Evolutionary conservation across 1,140 invertebrate genomes (phyloP).

Genomic region (Ectropis grisescens): DNA sequence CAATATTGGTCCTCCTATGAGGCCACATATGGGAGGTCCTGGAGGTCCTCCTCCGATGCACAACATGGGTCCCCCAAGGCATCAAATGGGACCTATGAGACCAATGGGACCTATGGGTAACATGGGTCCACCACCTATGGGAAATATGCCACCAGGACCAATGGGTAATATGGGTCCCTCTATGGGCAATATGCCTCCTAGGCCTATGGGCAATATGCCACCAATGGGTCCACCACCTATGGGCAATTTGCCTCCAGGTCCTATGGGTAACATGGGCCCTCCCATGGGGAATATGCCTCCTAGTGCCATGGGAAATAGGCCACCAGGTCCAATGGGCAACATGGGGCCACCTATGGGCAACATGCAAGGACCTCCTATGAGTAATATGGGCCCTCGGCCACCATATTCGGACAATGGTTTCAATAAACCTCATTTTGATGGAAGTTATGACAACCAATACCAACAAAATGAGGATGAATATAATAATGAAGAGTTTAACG

Average conservation of each 20-base stretch:
- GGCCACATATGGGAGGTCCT: conserved; percentile 31
- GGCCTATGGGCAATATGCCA: conserved; percentile 24
- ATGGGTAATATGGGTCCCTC: conserved; percentile 28
- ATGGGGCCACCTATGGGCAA: conserved; percentile 28
- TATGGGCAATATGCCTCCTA: conserved; percentile 14
- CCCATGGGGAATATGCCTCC: conserved; percentile 15
- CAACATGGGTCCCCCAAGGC: conserved; percentile 28
- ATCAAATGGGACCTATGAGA: conserved; percentile 20
- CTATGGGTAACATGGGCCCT: conserved; percentile 25
- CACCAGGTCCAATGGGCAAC: conserved; percentile 12
- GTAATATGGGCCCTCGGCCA: conserved; percentile 16
- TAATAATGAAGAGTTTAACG: conserved; percentile 35
- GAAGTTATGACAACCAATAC: conserved; percentile 36
- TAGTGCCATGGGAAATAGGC: conserved; percentile 21
- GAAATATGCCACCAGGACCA: conserved; percentile 28
- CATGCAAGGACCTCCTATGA: too few relatives aligned
- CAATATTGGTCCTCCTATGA: conserved; percentile 31
- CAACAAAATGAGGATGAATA: conserved; percentile 24
- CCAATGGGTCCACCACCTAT: conserved; percentile 19
- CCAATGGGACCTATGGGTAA: conserved; percentile 27
- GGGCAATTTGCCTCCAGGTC: conserved; percentile 24
- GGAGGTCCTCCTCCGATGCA: conserved; percentile 10
- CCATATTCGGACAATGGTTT: conserved; percentile 47
- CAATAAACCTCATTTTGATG: conserved; percentile 44
- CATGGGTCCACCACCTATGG: conserved; percentile 24